Percentiles rank a stretch among this genome's conserved stretches.
Evolutionary conservation across 2,888 invertebrate genomes (phyloP).

Genomic region (Drosophila hawaiiensis): DNA sequence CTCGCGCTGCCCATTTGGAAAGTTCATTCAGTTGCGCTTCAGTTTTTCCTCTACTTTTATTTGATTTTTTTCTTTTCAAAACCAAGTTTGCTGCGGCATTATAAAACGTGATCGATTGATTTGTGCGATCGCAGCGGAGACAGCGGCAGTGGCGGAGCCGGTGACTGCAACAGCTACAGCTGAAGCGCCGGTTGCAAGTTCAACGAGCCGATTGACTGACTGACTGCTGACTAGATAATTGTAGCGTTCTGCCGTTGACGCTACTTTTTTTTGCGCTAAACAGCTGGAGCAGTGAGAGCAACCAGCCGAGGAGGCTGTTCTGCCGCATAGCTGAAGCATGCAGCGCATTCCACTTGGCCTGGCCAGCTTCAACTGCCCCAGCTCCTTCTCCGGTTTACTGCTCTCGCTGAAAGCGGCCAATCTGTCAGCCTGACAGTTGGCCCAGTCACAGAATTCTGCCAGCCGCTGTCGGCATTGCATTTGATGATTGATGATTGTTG

Average conservation of each 20-base stretch:
- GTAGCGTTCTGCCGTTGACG: conserved; percentile 76
- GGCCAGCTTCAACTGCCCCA: conserved; percentile 32
- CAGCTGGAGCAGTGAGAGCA: conserved; percentile 64
- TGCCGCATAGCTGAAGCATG: conserved; percentile 53
- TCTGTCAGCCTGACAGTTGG: conserved; percentile 83
- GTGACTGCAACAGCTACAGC: conserved; percentile 28
- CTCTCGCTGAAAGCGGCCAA: conserved; percentile 78
- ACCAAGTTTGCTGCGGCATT: conserved; percentile 51
- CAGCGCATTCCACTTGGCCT: conserved; percentile 70
- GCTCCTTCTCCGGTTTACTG: conserved; percentile 49
- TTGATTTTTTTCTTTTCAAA: conserved; percentile 23
- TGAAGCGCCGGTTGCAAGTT: conserved; percentile 76
- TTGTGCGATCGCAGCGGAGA: conserved; percentile 77
- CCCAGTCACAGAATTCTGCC: conserved; percentile 72
- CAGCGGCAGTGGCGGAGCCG: conserved; percentile 33
- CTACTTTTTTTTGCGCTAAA: conserved; percentile 59
- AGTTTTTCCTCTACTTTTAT: conserved; percentile 45
- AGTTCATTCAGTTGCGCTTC: conserved; percentile 77
- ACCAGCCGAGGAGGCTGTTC: conserved; percentile 25
- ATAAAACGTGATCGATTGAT: conserved; percentile 84
- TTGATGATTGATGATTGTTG: conserved; percentile 84
- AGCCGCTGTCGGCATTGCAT: conserved; percentile 79
- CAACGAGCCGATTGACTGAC: conserved; percentile 82
- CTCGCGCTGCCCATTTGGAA: conserved; percentile 71
- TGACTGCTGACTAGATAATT: conserved; percentile 84